phyloP scores from a whole-genome alignment of 1,140 invertebrate species.

The Apis mellifera region DNA sequence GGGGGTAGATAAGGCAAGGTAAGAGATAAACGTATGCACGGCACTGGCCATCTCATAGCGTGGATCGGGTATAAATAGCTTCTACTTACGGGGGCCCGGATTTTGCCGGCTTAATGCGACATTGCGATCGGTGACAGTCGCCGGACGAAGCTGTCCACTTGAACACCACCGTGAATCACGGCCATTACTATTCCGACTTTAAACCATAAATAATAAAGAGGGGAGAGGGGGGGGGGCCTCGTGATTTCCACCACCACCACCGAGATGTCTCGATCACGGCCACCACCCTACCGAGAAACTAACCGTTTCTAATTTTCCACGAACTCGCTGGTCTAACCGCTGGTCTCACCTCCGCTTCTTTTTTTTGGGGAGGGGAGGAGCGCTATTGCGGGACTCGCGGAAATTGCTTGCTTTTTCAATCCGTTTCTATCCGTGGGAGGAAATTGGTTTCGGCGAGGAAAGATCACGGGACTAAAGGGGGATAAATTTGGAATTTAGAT shows the following conservation, averaged over 20 bases:
- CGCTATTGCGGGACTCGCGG: neutral
- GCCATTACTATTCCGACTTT: constrained; percentile 53
- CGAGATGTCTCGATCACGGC: constrained; percentile 26
- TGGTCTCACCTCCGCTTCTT: neutral
- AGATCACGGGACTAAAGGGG: neutral
- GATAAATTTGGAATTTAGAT: neutral
- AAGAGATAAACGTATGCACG: constrained; percentile 35
- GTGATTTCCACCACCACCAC: neutral
- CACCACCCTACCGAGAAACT: constrained; percentile 28
- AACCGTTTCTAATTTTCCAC: constrained; percentile 36
- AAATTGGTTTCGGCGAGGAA: neutral
- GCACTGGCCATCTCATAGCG: constrained; percentile 6
- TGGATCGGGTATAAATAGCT: constrained; percentile 59
- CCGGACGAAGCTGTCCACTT: constrained; percentile 56
- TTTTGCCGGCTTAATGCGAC: constrained; percentile 59
- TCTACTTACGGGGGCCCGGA: constrained; percentile 52
- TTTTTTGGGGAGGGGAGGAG: neutral
- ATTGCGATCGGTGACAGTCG: constrained; percentile 52
- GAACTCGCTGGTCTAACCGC: constrained; percentile 5
- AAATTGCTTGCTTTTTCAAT: constrained; percentile 1
- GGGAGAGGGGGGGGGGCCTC: neutral
- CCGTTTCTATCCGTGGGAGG: neutral
- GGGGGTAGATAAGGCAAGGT: neutral
- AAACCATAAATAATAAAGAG: constrained; percentile 41
- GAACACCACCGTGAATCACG: constrained; percentile 52